Conservation (phyloP, 2,888 invertebrate species). For the Oconnorella tubifera region DNA sequence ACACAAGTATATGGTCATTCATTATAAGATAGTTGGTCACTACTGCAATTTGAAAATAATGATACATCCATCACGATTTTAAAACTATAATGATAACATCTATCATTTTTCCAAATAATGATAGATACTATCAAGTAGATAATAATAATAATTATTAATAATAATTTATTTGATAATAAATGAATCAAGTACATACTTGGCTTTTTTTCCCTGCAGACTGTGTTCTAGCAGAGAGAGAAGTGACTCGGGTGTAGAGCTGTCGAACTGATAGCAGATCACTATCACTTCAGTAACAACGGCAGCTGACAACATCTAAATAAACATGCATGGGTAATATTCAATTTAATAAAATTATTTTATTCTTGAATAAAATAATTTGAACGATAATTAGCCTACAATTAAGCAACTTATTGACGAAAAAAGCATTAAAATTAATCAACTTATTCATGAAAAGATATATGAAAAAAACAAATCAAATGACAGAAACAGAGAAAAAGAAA, state of each 20-base stretch:
- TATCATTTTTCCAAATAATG: too few species aligned
- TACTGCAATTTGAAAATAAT: too few species aligned
- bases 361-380: background rate
- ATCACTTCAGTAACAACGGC: slow-evolving; percentile 52
- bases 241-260: slow-evolving; percentile 48
- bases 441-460: too few species aligned
- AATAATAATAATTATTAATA: too few species aligned
- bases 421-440: too few species aligned
- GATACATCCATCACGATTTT: too few species aligned
- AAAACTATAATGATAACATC: too few species aligned
- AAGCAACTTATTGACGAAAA: background rate
- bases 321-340: background rate
- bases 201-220: slow-evolving; percentile 46
- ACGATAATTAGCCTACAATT: background rate
- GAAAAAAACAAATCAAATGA: too few species aligned
- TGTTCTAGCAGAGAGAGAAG: slow-evolving; percentile 43
- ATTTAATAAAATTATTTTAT: background rate
- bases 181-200: slow-evolving; percentile 39
- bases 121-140: too few species aligned
- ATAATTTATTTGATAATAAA: background rate
- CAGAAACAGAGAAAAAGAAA: too few species aligned
- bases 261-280: slow-evolving; percentile 54
- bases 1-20: too few species aligned
- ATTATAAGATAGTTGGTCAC: too few species aligned
- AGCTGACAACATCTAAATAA: slow-evolving; percentile 47